Evolutionary conservation across 2,888 invertebrate genomes (phyloP), one percentile per base, ranked within the genome.

Genomic region (Andrena minutula): DNA sequence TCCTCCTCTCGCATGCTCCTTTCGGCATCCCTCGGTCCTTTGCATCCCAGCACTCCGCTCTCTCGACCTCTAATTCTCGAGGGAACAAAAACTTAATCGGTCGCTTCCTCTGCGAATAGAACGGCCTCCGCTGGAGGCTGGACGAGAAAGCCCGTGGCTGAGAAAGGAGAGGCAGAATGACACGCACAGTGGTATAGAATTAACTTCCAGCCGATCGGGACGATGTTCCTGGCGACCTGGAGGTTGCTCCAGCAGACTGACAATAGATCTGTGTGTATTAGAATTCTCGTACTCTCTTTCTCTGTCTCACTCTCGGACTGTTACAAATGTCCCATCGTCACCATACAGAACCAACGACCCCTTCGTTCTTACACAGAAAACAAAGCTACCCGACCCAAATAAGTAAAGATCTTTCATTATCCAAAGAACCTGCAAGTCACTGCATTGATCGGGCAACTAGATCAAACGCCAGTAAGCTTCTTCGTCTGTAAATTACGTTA

Each of bases 1-100:
- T 75, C 65, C 73, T 75, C 65, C 12, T 73, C 79, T 49, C 47
- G 47, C 26, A 2, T 10, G 6, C 47, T 77, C 60, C 78, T 73
- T 71, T 68, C 61, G 61, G 20, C 68, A 70, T 72, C 74, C 68
- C 66, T 60, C 76, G 74, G 32, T 60, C 75, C 68, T 83, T 82
- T 74, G 76, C 86, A 79, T 77, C 77, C 56, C 35, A n/a, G 41
- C 60, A 32, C 32, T 72, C 23, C 56, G 71, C 70, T 75, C 82
- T 89, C 86, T 89, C 86, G 85, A 87, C 89, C 89, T 92, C 92
- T 92, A 91, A 92, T 92, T 92, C 91, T 86, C 88, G 79, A 77
- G 84, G 83, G 86, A 82, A 91, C 91, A 93, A 93, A 93, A 93
- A 92, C 91, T 91, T 93, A 93, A 93, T 93, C 91, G 93, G 88